Percentiles rank a stretch among this genome's conserved stretches.
Conservation (phyloP, 30 jellyfish, hydroid and myxozoan species). For the Phacellophora camtschatica region DNA sequence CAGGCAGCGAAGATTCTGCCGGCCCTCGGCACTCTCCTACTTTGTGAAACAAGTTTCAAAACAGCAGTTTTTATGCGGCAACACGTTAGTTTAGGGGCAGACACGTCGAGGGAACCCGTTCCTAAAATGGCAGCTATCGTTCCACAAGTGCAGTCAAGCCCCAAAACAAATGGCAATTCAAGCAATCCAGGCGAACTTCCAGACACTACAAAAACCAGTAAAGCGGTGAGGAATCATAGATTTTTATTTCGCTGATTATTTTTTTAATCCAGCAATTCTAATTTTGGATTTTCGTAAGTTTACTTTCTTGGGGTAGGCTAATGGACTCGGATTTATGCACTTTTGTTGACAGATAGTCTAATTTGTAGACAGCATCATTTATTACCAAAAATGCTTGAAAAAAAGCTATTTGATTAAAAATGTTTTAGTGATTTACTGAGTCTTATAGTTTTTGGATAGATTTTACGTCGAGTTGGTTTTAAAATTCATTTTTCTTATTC, state of each 20-base stretch:
- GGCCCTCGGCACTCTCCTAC: conserved; percentile 52
- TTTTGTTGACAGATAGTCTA: too few species aligned
- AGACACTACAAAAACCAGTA: conserved; percentile 65
- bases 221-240: conserved; percentile 45
- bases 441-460: too few species aligned
- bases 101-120: conserved; percentile 58
- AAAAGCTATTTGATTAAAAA: too few species aligned
- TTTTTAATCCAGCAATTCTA: background rate
- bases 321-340: too few species aligned
- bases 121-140: conserved; percentile 71
- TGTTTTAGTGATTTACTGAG: too few species aligned
- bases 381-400: too few species aligned
- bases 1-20: conserved; percentile 62
- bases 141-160: conserved; percentile 69
- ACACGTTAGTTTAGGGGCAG: conserved; percentile 44
- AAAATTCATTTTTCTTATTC: too few species aligned
- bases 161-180: conserved; percentile 62
- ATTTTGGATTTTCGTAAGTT: background rate
- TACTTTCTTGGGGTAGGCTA: too few species aligned
- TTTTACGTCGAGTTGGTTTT: too few species aligned
- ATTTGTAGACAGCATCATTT: too few species aligned
- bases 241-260: background rate
- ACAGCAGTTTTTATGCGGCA: conserved; percentile 73
- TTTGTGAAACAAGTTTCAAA: conserved; percentile 26
- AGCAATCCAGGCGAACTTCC: conserved; percentile 45